These are phyloP conservation scores for Chalcis sispes DNA, from an alignment of 2,888 invertebrate genomes.

Conservation along the genomic window DNA sequence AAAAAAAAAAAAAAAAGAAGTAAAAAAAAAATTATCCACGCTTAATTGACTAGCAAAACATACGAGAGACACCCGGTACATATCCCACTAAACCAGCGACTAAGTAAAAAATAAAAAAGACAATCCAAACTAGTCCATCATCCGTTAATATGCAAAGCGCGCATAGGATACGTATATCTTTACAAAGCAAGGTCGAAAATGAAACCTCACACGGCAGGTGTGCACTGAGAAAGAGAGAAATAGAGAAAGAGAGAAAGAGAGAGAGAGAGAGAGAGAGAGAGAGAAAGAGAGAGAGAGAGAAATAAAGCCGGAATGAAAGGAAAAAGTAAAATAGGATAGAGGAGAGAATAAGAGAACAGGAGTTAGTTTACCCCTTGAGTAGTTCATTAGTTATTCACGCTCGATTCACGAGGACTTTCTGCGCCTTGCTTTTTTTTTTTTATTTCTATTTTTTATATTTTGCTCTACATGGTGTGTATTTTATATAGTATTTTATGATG, in stretches of 20 bases:
- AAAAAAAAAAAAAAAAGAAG: background rate
- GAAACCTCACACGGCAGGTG: constrained; percentile 45
- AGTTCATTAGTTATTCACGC: background rate
- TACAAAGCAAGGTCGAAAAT: constrained; percentile 33
- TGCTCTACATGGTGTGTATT: too few species aligned
- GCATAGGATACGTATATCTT: background rate
- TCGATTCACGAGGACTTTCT: constrained; percentile 23
- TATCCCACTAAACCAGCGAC: too few species aligned
- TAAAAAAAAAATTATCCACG: background rate
- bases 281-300: constrained; percentile 13
- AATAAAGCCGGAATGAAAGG: background rate
- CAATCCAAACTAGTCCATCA: background rate
- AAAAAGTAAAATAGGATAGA: background rate
- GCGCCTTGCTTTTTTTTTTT: too few species aligned
- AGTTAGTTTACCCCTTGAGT: too few species aligned
- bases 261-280: constrained; percentile 2
- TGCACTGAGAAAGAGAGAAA: background rate
- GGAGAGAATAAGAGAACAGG: too few species aligned
- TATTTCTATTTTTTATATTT: too few species aligned
- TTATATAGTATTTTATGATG: too few species aligned
- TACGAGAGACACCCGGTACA: too few species aligned
- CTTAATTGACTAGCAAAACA: too few species aligned
- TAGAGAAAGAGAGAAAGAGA: constrained; percentile 5
- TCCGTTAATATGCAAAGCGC: constrained; percentile 41
- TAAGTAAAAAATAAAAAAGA: too few species aligned